Evolutionary conservation across 2,888 invertebrate species (phyloP), one percentile per base, ranked within the genome.

Genomic region (Glomeris marginata): DNA sequence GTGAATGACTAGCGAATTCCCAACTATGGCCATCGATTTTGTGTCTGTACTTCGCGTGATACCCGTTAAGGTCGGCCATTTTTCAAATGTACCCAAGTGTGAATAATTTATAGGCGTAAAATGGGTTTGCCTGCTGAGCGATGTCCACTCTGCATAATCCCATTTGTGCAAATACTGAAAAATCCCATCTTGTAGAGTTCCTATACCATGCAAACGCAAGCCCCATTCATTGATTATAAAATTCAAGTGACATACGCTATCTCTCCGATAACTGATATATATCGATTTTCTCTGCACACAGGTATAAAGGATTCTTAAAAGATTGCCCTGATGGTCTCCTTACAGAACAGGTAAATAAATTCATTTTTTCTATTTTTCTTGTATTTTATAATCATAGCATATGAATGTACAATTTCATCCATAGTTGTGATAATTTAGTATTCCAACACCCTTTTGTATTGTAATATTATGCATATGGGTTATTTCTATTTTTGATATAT

Each of bases 221-320:
- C 3, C 13, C 18, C 41, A 10, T 41, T 41, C 4, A 38, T 28
- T 28, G 28, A 38, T 16, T 10, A 38, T 4, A 8, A 38, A 38
- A 16, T 8, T 16, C 18, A 10, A 38, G 8, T 15, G 18, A 2
- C 8, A 5, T 16, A 3, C 5, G 15, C 8, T 15, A 38, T 38
- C 11, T 15, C 15, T 16, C 2, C 8, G 5, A 16, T 38, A 18
- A 18, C 15, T 38, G 15, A 16, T 38, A 16, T 6, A 16, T 20
- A 42, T 16, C 13, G 16, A n/a, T 42, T 42, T 22, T 51, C 52
- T 50, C 62, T 62, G 63, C 62, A 74, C 73, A 45, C 73, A 87
- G 88, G 90, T 88, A 91, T 75, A 92, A 92, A 77, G 92, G 91
- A 65, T 92, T 92, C 69, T 77, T 91, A 59, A 88, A 92, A 74